Conservation (phyloP, 2,113 vertebrate genomes). For the Desmodus rotundus region DNA sequence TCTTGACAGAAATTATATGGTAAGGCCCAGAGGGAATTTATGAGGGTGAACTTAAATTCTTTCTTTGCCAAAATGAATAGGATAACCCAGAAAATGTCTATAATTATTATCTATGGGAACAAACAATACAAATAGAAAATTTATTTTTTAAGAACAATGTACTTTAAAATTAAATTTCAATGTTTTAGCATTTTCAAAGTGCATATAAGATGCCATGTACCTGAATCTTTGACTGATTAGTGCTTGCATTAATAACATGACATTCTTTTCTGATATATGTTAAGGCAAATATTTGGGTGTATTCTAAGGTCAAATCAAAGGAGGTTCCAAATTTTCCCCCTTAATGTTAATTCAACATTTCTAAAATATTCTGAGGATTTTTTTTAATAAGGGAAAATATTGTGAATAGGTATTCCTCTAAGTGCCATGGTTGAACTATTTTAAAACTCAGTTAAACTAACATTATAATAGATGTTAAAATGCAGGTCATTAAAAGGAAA, state of each 20-base stretch:
- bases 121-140: neutral
- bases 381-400: neutral
- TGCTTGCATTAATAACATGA: neutral
- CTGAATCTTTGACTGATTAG: neutral
- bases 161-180: neutral
- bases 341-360: neutral
- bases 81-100: neutral
- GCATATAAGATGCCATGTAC: neutral
- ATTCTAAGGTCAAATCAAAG: neutral
- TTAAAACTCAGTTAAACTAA: neutral
- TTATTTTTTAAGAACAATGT: neutral
- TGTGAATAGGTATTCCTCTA: neutral
- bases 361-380: neutral
- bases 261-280: neutral
- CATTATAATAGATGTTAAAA: neutral
- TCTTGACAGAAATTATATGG: constrained; percentile 30
- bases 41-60: constrained; percentile 19
- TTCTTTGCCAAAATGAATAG: constrained; percentile 22
- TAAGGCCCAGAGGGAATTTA: constrained; percentile 19
- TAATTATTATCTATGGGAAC: constrained; percentile 4
- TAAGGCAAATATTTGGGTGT: neutral
- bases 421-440: neutral
- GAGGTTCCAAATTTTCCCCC: neutral
- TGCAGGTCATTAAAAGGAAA: neutral
- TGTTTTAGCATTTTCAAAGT: neutral